Base-by-base conservation (phyloP, 2,888 invertebrate genomes). In the Embidobia sp. region DNA sequence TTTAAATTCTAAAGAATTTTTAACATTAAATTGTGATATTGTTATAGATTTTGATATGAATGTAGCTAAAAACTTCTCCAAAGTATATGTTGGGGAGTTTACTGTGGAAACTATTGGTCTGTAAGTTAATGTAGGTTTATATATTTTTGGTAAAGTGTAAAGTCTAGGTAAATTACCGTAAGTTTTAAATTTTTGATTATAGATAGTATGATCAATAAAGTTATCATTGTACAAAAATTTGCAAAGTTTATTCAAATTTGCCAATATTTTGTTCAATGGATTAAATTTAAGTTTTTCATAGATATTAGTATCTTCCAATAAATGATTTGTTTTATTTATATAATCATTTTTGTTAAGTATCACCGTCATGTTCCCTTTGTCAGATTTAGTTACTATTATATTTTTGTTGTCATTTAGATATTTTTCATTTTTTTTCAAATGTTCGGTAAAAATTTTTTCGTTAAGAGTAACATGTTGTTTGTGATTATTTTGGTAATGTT, bases 91-190 rank as follows among this genome's bases (percentile, higher is more conserved):
- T 3, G 29, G 29, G 2, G 29, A 26, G 10, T 44, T 26, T 18
- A 48, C 29, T 29, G 48, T 29, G n/a, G 48, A 48, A 2, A 48
- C 29, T 29, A 48, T 48, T n/a, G 16, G 15, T 48, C 48, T 27
- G 10, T 11, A 37, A 3, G 13, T 11, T 33, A 51, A 19, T 2
- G 10, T 7, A 33, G n/a, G n/a, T 29, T 51, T 51, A n/a, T 51
- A 33, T 18, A 19, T 53, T 53, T 53, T 53, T 15, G 53, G 53
- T 22, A 53, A 13, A 2, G 37, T 15, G n/a, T 53, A 53, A 1
- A 22, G 1, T 37, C 53, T 18, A 1, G 53, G n/a, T 11, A 53
- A 19, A 51, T 51, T 51, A 5, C 18, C 51, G 5, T 10, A 18
- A 11, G 51, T 18, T 18, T 8, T 33, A 11, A 4, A 19, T 11